A percentile compares a stretch with the other conserved stretches of the same genome.
These are phyloP conservation scores for Heloderma charlesbogerti DNA, from an alignment of 2,113 vertebrate species.

Conservation along the genomic window DNA sequence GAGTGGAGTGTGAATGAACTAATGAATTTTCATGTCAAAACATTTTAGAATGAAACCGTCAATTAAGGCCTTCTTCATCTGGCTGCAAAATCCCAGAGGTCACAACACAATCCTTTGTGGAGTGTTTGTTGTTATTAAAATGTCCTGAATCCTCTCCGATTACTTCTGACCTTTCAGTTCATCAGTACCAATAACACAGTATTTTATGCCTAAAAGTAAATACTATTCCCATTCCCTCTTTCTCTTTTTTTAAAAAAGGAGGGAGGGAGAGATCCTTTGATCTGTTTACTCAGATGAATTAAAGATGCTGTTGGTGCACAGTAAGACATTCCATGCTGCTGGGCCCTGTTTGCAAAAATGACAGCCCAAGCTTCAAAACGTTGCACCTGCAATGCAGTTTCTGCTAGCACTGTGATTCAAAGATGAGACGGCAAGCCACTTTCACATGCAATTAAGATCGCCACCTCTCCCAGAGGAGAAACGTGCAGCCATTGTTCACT, in stretches of 20 bases:
- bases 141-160: not conserved
- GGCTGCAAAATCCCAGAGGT: conserved; percentile 42
- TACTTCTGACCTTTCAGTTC: conserved; percentile 59
- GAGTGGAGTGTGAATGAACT: conserved; percentile 36
- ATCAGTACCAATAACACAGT: conserved; percentile 41
- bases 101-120: conserved; percentile 25
- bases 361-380: not conserved
- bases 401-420: not conserved
- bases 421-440: not conserved
- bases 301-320: not conserved
- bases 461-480: not conserved
- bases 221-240: conserved; percentile 3
- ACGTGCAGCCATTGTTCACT: not conserved
- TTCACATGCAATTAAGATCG: not conserved
- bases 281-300: conserved; percentile 23
- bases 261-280: not conserved
- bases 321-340: not conserved
- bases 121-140: not conserved
- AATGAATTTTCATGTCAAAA: conserved; percentile 51
- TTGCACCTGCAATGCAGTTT: not conserved
- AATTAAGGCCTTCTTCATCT: conserved; percentile 42
- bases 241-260: not conserved
- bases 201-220: conserved; percentile 19
- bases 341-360: conserved; percentile 1
- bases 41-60: conserved; percentile 46